A percentile compares a stretch with the other conserved stretches of the same genome.
These are phyloP conservation scores for Rhinoptilus africanus DNA, from an alignment of 2,113 vertebrate species.

Conservation along the genomic window DNA sequence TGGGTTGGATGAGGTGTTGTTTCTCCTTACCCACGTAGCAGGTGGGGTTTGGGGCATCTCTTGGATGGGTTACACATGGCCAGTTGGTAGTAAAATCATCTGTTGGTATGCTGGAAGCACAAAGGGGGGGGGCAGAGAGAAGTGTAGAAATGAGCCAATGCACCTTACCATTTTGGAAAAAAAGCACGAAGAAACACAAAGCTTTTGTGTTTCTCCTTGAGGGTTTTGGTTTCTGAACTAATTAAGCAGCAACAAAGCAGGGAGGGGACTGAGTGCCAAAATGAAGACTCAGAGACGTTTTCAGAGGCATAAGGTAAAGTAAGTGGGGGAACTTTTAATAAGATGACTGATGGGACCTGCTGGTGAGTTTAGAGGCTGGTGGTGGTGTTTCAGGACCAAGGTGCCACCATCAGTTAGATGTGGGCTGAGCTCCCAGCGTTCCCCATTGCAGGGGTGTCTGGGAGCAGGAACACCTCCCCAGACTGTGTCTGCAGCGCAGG, in stretches of 20 bases:
- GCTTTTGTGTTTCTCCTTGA: neutral
- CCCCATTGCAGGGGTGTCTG: neutral
- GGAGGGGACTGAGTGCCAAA: neutral
- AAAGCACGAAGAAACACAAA: neutral
- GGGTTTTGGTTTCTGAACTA: neutral
- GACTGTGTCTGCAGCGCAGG: neutral
- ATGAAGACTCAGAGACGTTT: neutral
- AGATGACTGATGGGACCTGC: neutral
- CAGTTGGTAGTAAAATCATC: neutral
- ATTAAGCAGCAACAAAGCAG: neutral
- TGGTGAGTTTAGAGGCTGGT: neutral
- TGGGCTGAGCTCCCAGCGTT: accelerated
- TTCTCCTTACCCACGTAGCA: neutral
- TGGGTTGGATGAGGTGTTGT: neutral
- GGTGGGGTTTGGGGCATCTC: neutral
- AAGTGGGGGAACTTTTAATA: neutral
- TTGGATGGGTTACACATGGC: neutral
- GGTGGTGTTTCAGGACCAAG: no score
- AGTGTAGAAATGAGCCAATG: no score
- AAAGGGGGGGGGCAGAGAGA: neutral
- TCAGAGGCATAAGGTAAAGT: neutral
- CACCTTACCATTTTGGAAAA: neutral
- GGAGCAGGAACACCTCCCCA: neutral
- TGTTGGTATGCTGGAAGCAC: neutral
- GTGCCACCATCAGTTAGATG: neutral